These are phyloP conservation scores for Andrena chrysosceles DNA, from an alignment of 2,888 invertebrate genomes.

Conservation along the genomic window DNA sequence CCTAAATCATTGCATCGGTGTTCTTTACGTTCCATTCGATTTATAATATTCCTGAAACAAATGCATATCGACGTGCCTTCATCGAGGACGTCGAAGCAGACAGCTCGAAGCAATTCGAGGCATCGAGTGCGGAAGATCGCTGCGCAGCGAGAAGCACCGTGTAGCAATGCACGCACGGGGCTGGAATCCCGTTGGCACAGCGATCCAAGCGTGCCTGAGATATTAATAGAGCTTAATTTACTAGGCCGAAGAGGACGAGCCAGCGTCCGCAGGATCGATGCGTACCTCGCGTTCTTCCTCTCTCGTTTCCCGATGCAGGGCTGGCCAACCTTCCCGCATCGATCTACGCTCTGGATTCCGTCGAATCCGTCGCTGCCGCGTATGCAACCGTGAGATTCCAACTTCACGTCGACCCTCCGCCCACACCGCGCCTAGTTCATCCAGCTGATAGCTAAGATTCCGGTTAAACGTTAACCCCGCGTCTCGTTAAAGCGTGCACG, in stretches of 20 bases:
- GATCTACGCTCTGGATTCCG: slow-evolving; percentile 28
- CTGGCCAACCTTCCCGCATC: slow-evolving; percentile 22
- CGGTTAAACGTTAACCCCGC: not conserved
- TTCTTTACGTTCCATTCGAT: no score
- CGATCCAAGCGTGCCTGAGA: slow-evolving; percentile 17
- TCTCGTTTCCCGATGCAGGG: slow-evolving; percentile 6
- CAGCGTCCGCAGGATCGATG: slow-evolving; percentile 55
- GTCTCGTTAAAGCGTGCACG: not conserved
- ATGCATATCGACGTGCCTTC: no score
- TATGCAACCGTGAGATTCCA: not conserved
- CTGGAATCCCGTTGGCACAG: slow-evolving; percentile 12
- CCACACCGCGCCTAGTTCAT: not conserved
- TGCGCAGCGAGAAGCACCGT: not conserved
- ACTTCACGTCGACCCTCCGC: not conserved
- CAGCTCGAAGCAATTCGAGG: not conserved
- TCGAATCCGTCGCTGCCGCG: not conserved
- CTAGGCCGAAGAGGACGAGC: slow-evolving; percentile 10
- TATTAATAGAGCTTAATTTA: slow-evolving; percentile 52
- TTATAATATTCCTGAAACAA: no score
- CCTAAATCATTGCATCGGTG: no score
- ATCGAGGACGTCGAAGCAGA: not conserved
- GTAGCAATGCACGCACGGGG: not conserved
- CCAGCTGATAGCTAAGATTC: not conserved
- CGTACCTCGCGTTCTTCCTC: slow-evolving; percentile 59
- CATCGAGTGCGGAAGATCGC: not conserved